Base-by-base conservation (phyloP, 2,888 invertebrate species). In the Geophilus truncorum region DNA sequence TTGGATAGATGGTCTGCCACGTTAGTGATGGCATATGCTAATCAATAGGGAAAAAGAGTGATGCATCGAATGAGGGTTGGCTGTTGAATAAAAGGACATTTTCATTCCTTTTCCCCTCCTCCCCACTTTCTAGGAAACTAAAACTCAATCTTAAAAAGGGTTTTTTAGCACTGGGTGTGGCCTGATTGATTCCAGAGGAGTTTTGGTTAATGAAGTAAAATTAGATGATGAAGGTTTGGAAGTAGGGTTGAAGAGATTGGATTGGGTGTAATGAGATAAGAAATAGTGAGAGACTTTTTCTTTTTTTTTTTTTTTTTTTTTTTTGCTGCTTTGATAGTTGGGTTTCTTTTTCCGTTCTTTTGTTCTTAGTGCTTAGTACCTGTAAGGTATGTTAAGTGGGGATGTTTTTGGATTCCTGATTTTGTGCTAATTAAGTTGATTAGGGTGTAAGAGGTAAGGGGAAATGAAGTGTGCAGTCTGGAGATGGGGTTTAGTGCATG, bases 171-270 rank as follows among this genome's bases (percentile, higher is more conserved):
- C 21, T 28, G 70, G 70, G 70, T 70, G 70, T 70, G 70, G 70
- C 28, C 28, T 70, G 70, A 70, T 70, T 70, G 70, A 70, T 70
- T 70, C 70, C 28, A 70, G 70, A 70, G 70, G 70, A 70, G 70
- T 70, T 70, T 70, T 70, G 70, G 70, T 70, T 70, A 70, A 70
- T 70, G 70, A 70, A 70, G 70, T 70, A 70, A 70, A 70, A 70
- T 70, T 70, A 70, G 70, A 70, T 70, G 70, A 70, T 70, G 70
- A 28, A 70, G 70, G 70, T 70, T 25, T 70, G 28, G 70, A 28
- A 70, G 70, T 70, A 12, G 70, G 70, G 15, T 28, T 25, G 70
- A 70, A 70, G 25, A 70, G 70, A 70, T 70, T 70, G 70, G 70
- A 28, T 70, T n/a, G 70, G 70, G 70, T n/a, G 51, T 70, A 70